Evolutionary conservation across 2,797 vertebrate genomes (phyloP).

Genomic region (Fistularia tabacaria): DNA sequence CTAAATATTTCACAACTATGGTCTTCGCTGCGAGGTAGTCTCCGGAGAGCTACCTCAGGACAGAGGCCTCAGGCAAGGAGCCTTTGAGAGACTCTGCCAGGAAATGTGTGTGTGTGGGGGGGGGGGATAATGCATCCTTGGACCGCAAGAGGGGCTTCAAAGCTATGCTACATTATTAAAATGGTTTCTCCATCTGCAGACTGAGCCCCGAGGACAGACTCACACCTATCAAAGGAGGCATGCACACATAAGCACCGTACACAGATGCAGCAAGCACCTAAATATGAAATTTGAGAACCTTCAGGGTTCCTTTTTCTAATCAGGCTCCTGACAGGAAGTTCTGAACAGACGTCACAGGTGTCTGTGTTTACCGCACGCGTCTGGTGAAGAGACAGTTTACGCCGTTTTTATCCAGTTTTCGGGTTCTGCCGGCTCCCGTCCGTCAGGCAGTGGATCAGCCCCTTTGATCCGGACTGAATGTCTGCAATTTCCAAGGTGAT

Average conservation of each 20-base stretch:
- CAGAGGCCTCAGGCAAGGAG: slow-evolving; percentile 40
- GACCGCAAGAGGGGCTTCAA: slow-evolving; percentile 49
- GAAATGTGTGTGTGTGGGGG: slow-evolving; percentile 15
- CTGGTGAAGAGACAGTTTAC: background rate
- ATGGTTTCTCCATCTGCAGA: slow-evolving; percentile 47
- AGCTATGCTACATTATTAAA: slow-evolving; percentile 65
- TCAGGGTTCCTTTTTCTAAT: slow-evolving; percentile 1
- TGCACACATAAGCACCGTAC: background rate
- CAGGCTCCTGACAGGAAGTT: slow-evolving; percentile 1
- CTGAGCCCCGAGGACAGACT: slow-evolving; percentile 33
- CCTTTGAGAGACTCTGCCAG: slow-evolving; percentile 48
- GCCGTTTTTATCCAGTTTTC: no score
- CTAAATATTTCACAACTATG: slow-evolving; percentile 41
- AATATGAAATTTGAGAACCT: slow-evolving; percentile 9
- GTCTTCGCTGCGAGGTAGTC: slow-evolving; percentile 19
- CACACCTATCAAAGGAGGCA: slow-evolving; percentile 46
- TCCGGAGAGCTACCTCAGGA: slow-evolving; percentile 37
- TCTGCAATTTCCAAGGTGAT: no score
- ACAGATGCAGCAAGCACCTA: slow-evolving; percentile 16
- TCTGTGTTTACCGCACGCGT: slow-evolving; percentile 8
- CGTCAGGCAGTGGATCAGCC: no score
- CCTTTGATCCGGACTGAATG: no score
- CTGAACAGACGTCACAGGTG: slow-evolving; percentile 1
- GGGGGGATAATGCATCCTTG: slow-evolving; percentile 19
- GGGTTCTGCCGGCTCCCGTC: no score